Evolutionary conservation across 1,140 invertebrate species (phyloP), one percentile per base, ranked within the genome.

Genomic region (Theocolax elegans): DNA sequence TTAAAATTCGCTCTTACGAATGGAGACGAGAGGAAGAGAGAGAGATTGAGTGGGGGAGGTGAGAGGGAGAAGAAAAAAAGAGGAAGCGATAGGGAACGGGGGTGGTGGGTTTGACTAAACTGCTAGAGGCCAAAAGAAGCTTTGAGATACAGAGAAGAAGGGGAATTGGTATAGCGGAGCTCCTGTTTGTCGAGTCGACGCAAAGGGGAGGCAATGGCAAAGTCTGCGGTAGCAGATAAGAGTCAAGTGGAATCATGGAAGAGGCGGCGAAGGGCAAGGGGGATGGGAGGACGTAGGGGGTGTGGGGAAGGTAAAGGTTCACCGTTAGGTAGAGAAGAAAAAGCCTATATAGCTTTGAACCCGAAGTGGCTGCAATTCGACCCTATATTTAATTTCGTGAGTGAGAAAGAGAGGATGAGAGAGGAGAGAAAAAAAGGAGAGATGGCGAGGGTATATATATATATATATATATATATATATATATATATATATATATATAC

Each of bases 321-420:
- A n/a, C n/a, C n/a, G n/a, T n/a, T n/a, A n/a, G n/a, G n/a, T n/a
- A n/a, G n/a, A n/a, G n/a, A n/a, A n/a, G n/a, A n/a, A n/a, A n/a
- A n/a, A n/a, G 67, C 29, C 29, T 71, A 66, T 79, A 78, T 81
- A 80, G 79, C 76, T 74, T 59, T 69, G 68, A 71, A 59, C 72
- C 65, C 6, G 69, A 73, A 72, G 73, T 75, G 74, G 74, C 77
- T 86, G 83, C 81, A 83, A 84, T 85, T 84, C 82, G 74, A 77
- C 78, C 77, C 81, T 83, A 85, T 85, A 84, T 86, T 85, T 86
- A 85, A 85, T 85, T 83, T 85, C 78, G 75, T 63, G 67, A 59
- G 69, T 58, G 72, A 64, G 53, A 63, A 67, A 70, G 40, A 59
- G 35, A 65, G 56, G 60, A 38, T 19, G 48, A 44, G 64, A 64